These are phyloP conservation scores for Leucopsar rothschildi DNA, from an alignment of 2,113 vertebrate species.

Conservation along the genomic window DNA sequence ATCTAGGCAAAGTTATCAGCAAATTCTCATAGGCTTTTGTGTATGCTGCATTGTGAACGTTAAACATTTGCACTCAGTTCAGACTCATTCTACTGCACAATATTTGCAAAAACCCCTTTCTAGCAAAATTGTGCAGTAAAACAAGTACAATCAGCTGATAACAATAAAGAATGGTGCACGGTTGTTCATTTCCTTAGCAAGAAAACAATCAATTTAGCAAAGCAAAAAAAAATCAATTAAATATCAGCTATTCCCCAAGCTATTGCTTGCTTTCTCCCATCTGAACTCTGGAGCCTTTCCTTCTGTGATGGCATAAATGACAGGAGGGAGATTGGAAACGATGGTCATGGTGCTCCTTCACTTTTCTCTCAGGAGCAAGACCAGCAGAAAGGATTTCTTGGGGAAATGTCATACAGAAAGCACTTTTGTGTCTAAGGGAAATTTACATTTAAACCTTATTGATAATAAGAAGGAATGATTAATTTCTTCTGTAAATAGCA, in stretches of 20 bases:
- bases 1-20: background rate
- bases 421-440: background rate
- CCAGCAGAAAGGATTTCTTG: background rate
- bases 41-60: background rate
- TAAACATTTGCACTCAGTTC: background rate
- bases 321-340: background rate
- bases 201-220: conserved; percentile 49
- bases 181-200: conserved; percentile 39
- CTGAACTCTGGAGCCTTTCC: background rate
- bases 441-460: background rate
- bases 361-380: background rate
- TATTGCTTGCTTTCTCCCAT: background rate
- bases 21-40: background rate
- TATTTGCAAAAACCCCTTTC: background rate
- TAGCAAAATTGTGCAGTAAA: conserved; percentile 2
- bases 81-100: background rate
- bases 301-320: background rate
- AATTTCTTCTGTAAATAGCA: background rate
- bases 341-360: background rate
- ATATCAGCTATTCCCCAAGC: conserved; percentile 33
- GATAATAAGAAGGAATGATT: background rate
- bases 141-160: conserved; percentile 24
- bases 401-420: background rate
- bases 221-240: conserved; percentile 48
- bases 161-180: background rate